Conservation (phyloP, 2,113 vertebrate genomes). For the Athene cunicularia region DNA sequence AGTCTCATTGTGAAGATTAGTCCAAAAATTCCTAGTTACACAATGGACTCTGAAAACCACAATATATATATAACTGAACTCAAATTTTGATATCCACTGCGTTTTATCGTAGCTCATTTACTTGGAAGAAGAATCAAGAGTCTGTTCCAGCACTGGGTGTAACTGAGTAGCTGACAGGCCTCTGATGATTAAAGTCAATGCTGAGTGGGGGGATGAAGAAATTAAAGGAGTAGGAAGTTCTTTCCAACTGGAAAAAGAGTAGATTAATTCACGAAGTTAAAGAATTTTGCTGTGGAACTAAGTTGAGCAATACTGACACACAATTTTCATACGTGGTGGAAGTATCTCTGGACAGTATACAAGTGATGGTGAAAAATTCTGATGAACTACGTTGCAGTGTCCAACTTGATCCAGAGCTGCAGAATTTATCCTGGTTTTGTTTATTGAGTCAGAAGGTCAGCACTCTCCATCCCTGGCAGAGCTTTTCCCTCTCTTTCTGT, state of each 20-base stretch:
- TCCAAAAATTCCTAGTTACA: background rate
- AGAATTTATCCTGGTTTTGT: background rate
- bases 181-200: background rate
- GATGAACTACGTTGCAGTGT: background rate
- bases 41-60: background rate
- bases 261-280: background rate
- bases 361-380: background rate
- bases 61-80: background rate
- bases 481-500: background rate
- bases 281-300: background rate
- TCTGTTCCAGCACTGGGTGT: background rate
- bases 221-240: background rate
- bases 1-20: background rate
- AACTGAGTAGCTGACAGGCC: background rate
- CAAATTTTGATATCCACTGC: background rate
- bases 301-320: background rate
- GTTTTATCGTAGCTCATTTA: background rate
- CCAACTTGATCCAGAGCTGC: background rate
- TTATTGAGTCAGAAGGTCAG: background rate
- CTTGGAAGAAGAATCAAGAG: background rate
- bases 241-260: background rate
- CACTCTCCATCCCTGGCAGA: background rate
- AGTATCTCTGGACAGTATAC: background rate
- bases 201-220: background rate
- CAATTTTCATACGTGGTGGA: background rate